Base-by-base conservation (phyloP, 2,113 vertebrate genomes). In the Pangasianodon hypophthalmus region DNA sequence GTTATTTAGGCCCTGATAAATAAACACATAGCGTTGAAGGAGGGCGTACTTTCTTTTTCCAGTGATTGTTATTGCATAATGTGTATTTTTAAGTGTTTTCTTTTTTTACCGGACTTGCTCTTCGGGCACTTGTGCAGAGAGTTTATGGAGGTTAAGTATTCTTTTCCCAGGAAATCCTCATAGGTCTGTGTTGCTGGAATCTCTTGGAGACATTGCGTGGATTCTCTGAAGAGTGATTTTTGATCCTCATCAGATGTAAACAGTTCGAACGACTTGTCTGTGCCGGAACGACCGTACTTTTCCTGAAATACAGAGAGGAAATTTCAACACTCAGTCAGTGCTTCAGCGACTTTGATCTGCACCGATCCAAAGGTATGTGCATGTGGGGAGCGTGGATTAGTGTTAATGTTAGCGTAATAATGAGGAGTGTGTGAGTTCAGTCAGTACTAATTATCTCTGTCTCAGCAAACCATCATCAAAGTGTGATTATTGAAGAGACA, bases 201-300 rank as follows among this genome's bases (percentile, higher is more conserved):
- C 37, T 93, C 93, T 90, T 96, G 94, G 48, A 97, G 94, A 88
- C 96, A 97, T 90, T 95, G 93, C 1, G 96, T 96, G 84, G 94
- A 94, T 91, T 96, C 96, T 80, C 96, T 95, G 91, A 97, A 97
- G 79, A 97, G 94, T 6, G 96, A 94, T 90, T 97, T 95, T 50
- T 92, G 95, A 46, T 92, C 94, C 0, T 6, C 29, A 0, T 24
- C 4, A 24, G 96, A 95, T 37, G 90, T 9, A 88, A 96, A 97
- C 89, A 97, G n/a, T 11, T 16, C 92, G 89, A 95, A 96, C 0
- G 19, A 0, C 1, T 7, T 0, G 13, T 92, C 80, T 6, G 0
- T 41, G 6, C 0, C 7, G 14, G 0, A 0, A 46, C 0, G 0
- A 18, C 94, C 93, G 91, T 93, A 94, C 85, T 8, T 87, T 2